phyloP scores from a whole-genome alignment of 2,113 vertebrate species.

The Gymnobelideus leadbeateri region DNA sequence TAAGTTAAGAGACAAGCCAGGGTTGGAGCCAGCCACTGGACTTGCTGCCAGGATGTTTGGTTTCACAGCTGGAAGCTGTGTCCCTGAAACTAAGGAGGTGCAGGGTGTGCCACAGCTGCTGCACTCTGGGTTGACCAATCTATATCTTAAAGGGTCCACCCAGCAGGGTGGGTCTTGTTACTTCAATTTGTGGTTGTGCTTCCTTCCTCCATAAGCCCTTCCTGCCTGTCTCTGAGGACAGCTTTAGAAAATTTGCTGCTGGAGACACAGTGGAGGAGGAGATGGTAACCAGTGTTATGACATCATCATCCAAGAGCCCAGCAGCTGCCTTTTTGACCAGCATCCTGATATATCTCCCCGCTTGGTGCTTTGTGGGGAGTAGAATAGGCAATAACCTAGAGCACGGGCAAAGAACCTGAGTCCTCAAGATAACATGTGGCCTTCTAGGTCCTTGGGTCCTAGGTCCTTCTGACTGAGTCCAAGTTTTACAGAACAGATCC shows the following conservation, averaged over 20 bases:
- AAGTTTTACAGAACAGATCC: too few relatives aligned
- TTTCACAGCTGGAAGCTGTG: neutral
- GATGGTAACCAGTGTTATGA: neutral
- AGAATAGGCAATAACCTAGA: constrained; percentile 8
- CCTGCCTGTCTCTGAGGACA: neutral
- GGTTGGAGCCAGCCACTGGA: neutral
- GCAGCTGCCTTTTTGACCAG: neutral
- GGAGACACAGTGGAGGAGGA: neutral
- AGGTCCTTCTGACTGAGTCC: too few relatives aligned
- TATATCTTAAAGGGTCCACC: constrained; percentile 2
- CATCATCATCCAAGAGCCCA: neutral
- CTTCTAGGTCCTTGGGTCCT: too few relatives aligned
- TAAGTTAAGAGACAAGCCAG: neutral
- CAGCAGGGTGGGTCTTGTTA: neutral
- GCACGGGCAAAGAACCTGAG: neutral
- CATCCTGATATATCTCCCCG: neutral
- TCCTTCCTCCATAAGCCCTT: neutral
- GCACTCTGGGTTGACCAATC: neutral
- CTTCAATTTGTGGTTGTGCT: constrained; percentile 5
- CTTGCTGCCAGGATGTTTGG: neutral
- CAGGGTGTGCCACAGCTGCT: neutral
- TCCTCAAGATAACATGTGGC: too few relatives aligned
- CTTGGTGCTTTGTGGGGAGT: neutral
- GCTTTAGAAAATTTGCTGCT: neutral
- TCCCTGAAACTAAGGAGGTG: neutral